Conservation (phyloP, 2,113 vertebrate genomes). For the Salvelinus sp. region DNA sequence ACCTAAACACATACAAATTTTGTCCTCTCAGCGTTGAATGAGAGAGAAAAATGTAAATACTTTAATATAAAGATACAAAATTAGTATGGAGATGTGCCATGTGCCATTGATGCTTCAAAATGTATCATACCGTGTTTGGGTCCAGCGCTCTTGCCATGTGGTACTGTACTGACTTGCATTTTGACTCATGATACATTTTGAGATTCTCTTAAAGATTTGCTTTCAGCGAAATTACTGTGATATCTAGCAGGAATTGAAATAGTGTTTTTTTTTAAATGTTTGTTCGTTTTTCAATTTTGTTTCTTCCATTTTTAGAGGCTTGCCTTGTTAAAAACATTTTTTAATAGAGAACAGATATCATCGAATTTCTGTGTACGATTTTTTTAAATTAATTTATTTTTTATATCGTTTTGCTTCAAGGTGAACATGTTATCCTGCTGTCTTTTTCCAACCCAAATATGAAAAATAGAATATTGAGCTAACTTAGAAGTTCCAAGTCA, state of each 20-base stretch:
- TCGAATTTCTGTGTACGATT: constrained; percentile 96
- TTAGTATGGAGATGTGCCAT: constrained; percentile 81
- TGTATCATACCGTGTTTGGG: constrained; percentile 70
- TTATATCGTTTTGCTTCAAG: constrained; percentile 61
- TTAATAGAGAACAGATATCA: constrained; percentile 97
- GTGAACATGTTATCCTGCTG: constrained; percentile 67
- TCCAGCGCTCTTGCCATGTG: constrained; percentile 56
- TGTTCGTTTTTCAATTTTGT: constrained; percentile 35
- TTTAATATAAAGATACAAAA: constrained; percentile 72
- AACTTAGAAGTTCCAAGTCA: constrained; percentile 23
- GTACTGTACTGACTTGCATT: constrained; percentile 53
- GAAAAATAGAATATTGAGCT: constrained; percentile 33
- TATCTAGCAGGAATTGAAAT: constrained; percentile 66
- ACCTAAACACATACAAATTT: constrained; percentile 80
- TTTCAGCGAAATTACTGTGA: constrained; percentile 74
- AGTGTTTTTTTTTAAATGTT: constrained; percentile 22
- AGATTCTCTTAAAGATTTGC: constrained; percentile 64
- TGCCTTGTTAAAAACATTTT: constrained; percentile 81
- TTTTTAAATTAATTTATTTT: constrained; percentile 54
- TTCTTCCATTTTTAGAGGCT: constrained; percentile 70
- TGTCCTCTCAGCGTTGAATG: constrained; percentile 66
- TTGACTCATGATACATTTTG: constrained; percentile 79
- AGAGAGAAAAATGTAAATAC: constrained; percentile 34
- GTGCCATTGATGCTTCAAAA: constrained; percentile 92
- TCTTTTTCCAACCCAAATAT: constrained; percentile 65